These are phyloP conservation scores for Tretioscincus oriximinensis DNA, from an alignment of 2,113 vertebrate genomes.

Conservation along the genomic window DNA sequence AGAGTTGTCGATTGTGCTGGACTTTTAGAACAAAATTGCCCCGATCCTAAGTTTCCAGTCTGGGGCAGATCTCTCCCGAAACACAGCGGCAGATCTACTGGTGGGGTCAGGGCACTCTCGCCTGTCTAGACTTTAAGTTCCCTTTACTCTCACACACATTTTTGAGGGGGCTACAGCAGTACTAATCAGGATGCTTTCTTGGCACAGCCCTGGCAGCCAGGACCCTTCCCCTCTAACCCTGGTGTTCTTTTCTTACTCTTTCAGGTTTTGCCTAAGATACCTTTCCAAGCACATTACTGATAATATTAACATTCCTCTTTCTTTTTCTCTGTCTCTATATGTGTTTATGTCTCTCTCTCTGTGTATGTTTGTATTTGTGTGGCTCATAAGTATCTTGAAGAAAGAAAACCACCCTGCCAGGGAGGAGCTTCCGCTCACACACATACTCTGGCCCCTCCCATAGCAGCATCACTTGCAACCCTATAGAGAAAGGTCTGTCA, in stretches of 20 bases:
- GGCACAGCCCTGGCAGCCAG: too few relatives aligned
- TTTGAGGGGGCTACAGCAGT: neutral
- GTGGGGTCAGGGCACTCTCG: neutral
- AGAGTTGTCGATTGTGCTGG: slow-evolving; percentile 1
- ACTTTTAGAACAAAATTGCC: neutral
- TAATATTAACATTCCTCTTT: slow-evolving; percentile 29
- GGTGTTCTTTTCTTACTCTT: neutral
- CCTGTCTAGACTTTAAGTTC: neutral
- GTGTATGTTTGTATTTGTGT: slow-evolving; percentile 5
- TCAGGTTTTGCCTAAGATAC: slow-evolving; percentile 6
- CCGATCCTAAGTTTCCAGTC: neutral
- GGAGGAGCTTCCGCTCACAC: slow-evolving; percentile 19
- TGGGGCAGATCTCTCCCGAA: slow-evolving; percentile 7
- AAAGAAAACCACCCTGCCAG: slow-evolving; percentile 22
- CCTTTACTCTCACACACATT: neutral
- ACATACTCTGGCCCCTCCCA: neutral
- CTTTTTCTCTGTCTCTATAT: slow-evolving; percentile 27
- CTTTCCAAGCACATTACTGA: slow-evolving; percentile 7
- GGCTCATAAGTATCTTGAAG: slow-evolving; percentile 28
- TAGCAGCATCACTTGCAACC: slow-evolving; percentile 13
- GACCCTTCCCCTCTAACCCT: too few relatives aligned
- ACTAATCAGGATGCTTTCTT: neutral
- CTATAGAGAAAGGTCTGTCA: slow-evolving; percentile 13
- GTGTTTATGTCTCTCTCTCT: slow-evolving; percentile 26
- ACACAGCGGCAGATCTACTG: slow-evolving; percentile 21